A percentile compares a stretch with the other conserved stretches of the same genome.
These are phyloP conservation scores for Myiotriccus ornatus DNA, from an alignment of 2,797 vertebrate species.

Conservation along the genomic window DNA sequence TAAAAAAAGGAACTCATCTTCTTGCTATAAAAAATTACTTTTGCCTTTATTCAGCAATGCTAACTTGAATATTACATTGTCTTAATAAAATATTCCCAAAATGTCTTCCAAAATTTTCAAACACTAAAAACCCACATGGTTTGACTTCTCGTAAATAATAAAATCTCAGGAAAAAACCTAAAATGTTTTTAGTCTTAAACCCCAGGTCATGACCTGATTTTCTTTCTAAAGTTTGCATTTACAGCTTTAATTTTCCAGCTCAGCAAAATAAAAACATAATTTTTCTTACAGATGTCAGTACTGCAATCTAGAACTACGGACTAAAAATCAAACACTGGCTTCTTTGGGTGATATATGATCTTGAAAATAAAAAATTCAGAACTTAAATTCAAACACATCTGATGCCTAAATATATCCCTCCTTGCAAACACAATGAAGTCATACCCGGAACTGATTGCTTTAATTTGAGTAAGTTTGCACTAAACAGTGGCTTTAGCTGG, in stretches of 20 bases:
- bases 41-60: background rate
- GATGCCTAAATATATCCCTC: background rate
- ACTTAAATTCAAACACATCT: background rate
- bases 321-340: background rate
- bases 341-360: background rate
- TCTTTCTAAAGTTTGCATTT: background rate
- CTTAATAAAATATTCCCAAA: background rate
- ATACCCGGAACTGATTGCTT: background rate
- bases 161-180: background rate
- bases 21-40: background rate
- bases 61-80: background rate
- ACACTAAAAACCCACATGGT: background rate
- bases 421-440: background rate
- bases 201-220: background rate
- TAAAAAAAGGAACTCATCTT: background rate
- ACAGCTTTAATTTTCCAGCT: background rate
- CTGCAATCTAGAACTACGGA: background rate
- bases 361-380: background rate
- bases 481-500: background rate
- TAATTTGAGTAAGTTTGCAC: background rate
- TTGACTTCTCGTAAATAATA: background rate
- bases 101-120: background rate
- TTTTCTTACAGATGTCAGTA: background rate
- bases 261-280: background rate
- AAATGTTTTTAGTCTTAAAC: background rate